Conservation (phyloP, 1,140 invertebrate species). For the Drosophila arawakana region DNA sequence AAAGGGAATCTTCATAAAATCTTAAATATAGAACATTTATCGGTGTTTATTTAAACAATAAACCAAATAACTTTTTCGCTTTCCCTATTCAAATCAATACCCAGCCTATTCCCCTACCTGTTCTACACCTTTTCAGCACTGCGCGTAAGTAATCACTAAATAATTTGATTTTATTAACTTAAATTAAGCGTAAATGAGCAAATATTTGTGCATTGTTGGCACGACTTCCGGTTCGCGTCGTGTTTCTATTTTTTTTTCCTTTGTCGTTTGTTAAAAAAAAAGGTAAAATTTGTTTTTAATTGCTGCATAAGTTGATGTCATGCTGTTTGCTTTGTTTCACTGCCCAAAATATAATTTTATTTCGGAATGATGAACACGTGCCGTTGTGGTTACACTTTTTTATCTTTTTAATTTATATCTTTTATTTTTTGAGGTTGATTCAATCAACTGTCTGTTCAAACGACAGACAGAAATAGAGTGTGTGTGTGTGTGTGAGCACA, state of each 20-base stretch:
- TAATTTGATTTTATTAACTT: constrained; percentile 43
- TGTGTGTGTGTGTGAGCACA: neutral
- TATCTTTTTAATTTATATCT: constrained; percentile 1
- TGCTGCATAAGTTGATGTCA: constrained; percentile 36
- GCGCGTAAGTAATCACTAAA: constrained; percentile 63
- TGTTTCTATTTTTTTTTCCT: constrained; percentile 27
- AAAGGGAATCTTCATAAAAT: neutral
- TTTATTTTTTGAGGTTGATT: constrained; percentile 14
- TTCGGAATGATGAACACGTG: constrained; percentile 19
- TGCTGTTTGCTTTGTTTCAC: neutral
- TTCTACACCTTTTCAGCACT: constrained; percentile 53
- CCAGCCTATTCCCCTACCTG: neutral
- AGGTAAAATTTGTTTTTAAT: constrained; percentile 70
- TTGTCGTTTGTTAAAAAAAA: neutral
- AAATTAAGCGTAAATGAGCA: constrained; percentile 69
- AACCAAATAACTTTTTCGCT: neutral
- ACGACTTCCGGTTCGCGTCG: constrained; percentile 11
- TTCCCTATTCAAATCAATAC: neutral
- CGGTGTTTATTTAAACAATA: too few species aligned
- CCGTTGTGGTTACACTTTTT: constrained; percentile 16
- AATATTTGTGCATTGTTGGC: constrained; percentile 75
- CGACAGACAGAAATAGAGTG: neutral
- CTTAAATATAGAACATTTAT: too few species aligned
- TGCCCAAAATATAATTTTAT: constrained; percentile 3
- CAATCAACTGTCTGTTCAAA: constrained; percentile 30